A percentile compares a stretch with the other conserved stretches of the same genome.
phyloP scores from a whole-genome alignment of 2,888 invertebrate genomes.

The Alentia gelatinosa region DNA sequence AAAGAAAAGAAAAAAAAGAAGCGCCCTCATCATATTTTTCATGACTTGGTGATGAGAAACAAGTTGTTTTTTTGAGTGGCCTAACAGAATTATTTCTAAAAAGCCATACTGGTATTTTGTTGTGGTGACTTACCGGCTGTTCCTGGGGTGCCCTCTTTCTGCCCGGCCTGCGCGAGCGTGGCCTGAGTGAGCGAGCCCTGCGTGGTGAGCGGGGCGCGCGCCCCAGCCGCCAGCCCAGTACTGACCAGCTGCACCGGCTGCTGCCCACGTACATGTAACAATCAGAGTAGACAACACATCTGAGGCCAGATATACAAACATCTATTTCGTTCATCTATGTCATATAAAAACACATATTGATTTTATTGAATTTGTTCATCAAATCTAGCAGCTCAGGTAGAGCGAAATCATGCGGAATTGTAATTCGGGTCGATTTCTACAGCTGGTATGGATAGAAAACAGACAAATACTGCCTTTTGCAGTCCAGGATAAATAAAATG shows the following conservation, averaged over 20 bases:
- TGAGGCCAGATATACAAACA: no score
- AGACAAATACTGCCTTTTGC: no score
- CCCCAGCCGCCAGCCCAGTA: neutral
- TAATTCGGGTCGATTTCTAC: no score
- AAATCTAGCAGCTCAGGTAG: no score
- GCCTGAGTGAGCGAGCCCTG: constrained; percentile 8
- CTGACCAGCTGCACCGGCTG: constrained; percentile 57
- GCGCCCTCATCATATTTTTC: neutral
- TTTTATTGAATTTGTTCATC: no score
- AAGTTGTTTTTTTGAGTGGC: neutral
- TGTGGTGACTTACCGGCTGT: neutral
- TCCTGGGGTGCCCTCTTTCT: neutral
- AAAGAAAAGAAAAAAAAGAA: neutral
- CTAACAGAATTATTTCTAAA: neutral
- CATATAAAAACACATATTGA: no score
- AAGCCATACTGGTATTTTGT: neutral
- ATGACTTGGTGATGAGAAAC: neutral
- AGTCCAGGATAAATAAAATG: no score
- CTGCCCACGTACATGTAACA: constrained; percentile 54
- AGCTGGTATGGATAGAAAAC: no score
- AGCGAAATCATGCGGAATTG: no score
- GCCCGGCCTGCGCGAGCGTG: neutral
- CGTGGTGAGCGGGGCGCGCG: constrained; percentile 12
- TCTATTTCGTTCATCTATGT: no score
- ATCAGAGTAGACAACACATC: no score